phyloP scores from a whole-genome alignment of 2,888 invertebrate genomes.

The Podabrus alpinus region DNA sequence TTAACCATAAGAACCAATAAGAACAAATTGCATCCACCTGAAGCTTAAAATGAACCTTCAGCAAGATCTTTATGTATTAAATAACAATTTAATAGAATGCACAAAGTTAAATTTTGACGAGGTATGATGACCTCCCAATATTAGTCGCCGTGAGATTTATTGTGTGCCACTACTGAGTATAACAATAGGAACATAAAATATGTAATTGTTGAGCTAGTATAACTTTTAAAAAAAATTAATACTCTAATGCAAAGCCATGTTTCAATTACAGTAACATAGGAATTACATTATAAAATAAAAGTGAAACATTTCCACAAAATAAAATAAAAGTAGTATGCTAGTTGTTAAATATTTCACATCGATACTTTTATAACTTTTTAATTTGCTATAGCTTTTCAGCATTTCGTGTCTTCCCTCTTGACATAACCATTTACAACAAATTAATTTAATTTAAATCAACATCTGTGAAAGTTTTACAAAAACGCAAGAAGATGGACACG shows the following conservation, averaged over 20 bases:
- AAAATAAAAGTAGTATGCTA: not conserved
- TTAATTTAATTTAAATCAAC: not conserved
- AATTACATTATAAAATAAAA: not conserved
- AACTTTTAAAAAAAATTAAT: not conserved
- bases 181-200: not conserved
- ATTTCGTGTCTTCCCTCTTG: not conserved
- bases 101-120: not conserved
- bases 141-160: not conserved
- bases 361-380: not conserved
- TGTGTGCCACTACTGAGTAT: not conserved
- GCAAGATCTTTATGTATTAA: no score
- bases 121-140: not conserved
- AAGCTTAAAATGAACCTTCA: not conserved
- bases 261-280: not conserved
- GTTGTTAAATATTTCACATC: not conserved
- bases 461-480: not conserved
- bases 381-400: not conserved
- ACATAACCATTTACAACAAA: not conserved
- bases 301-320: not conserved
- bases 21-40: not conserved
- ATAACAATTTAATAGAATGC: not conserved
- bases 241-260: not conserved
- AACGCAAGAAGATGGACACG: not conserved
- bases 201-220: not conserved
- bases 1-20: no score